These are phyloP conservation scores for Sympetrum striolatum DNA, from an alignment of 2,888 invertebrate species.

Conservation along the genomic window DNA sequence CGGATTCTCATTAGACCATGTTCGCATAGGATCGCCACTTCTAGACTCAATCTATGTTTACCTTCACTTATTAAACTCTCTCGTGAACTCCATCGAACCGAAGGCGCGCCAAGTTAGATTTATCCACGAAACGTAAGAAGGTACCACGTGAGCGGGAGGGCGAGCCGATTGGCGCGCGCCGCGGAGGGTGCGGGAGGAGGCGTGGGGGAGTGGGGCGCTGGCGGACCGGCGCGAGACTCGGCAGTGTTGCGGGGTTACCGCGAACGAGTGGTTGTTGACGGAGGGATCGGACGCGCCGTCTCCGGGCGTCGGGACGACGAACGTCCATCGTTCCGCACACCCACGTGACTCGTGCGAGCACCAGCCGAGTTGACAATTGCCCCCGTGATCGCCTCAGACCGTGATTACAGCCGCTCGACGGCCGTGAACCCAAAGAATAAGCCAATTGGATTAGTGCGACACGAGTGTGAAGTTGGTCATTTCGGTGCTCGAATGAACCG, in stretches of 20 bases:
- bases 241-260: constrained; percentile 38
- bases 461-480: not conserved
- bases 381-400: not conserved
- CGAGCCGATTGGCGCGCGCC: not conserved
- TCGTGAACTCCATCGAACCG: not conserved
- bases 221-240: not conserved
- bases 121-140: not conserved
- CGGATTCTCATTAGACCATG: too few relatives aligned
- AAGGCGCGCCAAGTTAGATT: not conserved
- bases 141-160: not conserved
- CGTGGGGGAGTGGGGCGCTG: not conserved
- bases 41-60: too few relatives aligned
- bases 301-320: not conserved
- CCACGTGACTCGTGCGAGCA: not conserved
- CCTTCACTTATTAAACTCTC: too few relatives aligned
- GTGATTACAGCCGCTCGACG: not conserved
- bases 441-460: not conserved
- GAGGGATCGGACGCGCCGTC: not conserved
- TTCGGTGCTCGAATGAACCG: not conserved
- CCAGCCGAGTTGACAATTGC: not conserved
- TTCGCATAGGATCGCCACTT: too few relatives aligned
- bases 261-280: not conserved
- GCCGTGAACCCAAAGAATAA: not conserved
- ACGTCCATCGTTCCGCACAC: not conserved
- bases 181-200: not conserved